These are phyloP conservation scores for Galbula dea DNA, from an alignment of 2,113 vertebrate genomes.

Conservation along the genomic window DNA sequence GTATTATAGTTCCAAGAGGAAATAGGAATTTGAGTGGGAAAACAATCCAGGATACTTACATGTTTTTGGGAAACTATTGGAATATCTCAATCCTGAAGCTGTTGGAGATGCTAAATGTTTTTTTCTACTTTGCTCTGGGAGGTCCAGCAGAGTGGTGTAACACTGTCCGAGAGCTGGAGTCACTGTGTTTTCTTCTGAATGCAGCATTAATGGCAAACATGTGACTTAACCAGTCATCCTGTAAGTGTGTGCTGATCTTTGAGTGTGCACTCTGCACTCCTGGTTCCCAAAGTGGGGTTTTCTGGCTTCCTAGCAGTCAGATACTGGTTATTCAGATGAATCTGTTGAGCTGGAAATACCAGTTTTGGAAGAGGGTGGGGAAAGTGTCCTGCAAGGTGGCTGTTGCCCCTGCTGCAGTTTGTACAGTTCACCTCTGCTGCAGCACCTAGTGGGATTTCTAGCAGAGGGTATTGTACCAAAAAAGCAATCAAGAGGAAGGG, in stretches of 20 bases:
- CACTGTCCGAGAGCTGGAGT: not conserved
- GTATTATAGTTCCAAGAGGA: not conserved
- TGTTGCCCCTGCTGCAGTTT: not conserved
- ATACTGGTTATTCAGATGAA: not conserved
- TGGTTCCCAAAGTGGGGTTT: not conserved
- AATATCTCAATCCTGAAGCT: not conserved
- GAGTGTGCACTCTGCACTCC: not conserved
- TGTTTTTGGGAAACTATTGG: not conserved
- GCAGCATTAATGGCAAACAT: not conserved
- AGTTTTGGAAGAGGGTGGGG: not conserved
- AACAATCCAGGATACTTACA: not conserved
- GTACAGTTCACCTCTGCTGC: not conserved
- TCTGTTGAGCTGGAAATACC: not conserved
- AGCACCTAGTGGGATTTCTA: not conserved
- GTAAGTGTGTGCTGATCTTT: not conserved
- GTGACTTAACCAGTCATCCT: not conserved
- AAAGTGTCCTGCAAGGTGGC: not conserved
- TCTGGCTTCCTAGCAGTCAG: not conserved
- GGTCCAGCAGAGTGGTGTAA: not conserved
- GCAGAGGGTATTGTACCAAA: not conserved
- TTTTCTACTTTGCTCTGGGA: not conserved
- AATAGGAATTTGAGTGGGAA: not conserved
- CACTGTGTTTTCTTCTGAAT: not conserved
- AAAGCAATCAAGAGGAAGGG: not conserved
- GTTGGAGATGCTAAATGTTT: not conserved